Base-by-base conservation (phyloP, 1,140 invertebrate species). In the Hylaeus volcanicus region DNA sequence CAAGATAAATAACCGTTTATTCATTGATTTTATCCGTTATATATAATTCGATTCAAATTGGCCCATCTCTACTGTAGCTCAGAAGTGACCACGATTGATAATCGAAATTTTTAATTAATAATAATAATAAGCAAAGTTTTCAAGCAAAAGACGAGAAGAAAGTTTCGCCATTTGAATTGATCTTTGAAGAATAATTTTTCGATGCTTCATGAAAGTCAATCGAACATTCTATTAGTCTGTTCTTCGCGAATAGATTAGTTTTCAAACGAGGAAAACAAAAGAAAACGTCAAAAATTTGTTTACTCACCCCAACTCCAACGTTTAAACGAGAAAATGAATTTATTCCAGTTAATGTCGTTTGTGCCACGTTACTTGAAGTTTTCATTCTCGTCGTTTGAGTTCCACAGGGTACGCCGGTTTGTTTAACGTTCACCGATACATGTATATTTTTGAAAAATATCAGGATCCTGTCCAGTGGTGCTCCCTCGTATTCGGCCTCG, bases 331-430 rank as follows among this genome's bases (percentile, higher is more conserved):
- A 84, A 64, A 89, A 85, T 2, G 78, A 63, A 66, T 79, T 82
- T 26, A 87, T 74, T 53, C 87, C 79, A 1, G 89, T 89, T 8
- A 89, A 69, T 14, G 81, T 63, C 5, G 89, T 90, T 71, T 90
- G 89, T 8, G 81, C 9, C 14, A 66, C 72, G 66, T 55, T 88
- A 45, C 85, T 75, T 0, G 26, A 15, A 6, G 73, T 76, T 74
- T 82, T 88, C 3, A 37, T 77, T 74, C 68, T 88, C 1, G 3
- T 82, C 0, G 89, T 90, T 41, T 89, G 90, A 1, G 86, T 82
- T 5, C 76, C 83, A 69, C 89, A 89, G 56, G 87, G 64, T n/a
- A 88, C 61, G 0, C 84, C 88, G 9, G 81, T 86, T 63, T 83
- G 87, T 63, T 85, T 86, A 1, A 89, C 58, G 43, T 73, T 82